Percentiles rank a stretch among this genome's conserved stretches.
phyloP scores from a whole-genome alignment of 92 coral and sea anemone genomes.

The Epizoanthus illoricatus region DNA sequence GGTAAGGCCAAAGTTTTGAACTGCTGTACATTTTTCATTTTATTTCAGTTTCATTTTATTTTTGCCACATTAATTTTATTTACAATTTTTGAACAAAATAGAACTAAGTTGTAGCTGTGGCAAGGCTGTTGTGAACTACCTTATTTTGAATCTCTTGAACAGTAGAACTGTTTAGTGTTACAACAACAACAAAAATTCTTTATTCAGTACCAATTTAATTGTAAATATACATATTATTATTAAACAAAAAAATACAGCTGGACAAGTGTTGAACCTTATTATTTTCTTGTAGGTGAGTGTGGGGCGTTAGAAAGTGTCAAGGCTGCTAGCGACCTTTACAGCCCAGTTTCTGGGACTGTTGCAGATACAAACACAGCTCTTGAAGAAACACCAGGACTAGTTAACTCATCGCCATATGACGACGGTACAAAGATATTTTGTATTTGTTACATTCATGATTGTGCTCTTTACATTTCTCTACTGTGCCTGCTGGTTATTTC shows the following conservation, averaged over 20 bases:
- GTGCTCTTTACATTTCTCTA: too few species aligned
- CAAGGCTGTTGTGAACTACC: too few species aligned
- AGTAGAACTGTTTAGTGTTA: too few species aligned
- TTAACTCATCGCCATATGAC: slow-evolving; percentile 82
- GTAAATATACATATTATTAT: too few species aligned
- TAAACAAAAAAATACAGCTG: too few species aligned
- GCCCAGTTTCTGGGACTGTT: slow-evolving; percentile 78
- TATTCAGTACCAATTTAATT: too few species aligned
- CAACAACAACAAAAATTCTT: too few species aligned
- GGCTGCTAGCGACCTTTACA: slow-evolving; percentile 89
- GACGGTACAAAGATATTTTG: slow-evolving; percentile 53
- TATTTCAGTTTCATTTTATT: background rate
- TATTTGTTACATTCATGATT: background rate
- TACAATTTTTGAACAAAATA: background rate
- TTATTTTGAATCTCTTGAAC: too few species aligned
- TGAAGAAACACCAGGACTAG: slow-evolving; percentile 71
- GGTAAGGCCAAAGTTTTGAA: slow-evolving; percentile 47
- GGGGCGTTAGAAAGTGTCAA: slow-evolving; percentile 96
- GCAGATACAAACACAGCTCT: slow-evolving; percentile 59
- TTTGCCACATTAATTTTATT: background rate
- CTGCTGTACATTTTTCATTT: background rate
- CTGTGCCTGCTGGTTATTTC: too few species aligned
- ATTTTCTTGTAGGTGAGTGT: slow-evolving; percentile 59
- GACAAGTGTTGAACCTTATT: background rate
- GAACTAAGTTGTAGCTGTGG: too few species aligned